phyloP scores from a whole-genome alignment of 2,888 invertebrate species.

The Andrena dorsata region DNA sequence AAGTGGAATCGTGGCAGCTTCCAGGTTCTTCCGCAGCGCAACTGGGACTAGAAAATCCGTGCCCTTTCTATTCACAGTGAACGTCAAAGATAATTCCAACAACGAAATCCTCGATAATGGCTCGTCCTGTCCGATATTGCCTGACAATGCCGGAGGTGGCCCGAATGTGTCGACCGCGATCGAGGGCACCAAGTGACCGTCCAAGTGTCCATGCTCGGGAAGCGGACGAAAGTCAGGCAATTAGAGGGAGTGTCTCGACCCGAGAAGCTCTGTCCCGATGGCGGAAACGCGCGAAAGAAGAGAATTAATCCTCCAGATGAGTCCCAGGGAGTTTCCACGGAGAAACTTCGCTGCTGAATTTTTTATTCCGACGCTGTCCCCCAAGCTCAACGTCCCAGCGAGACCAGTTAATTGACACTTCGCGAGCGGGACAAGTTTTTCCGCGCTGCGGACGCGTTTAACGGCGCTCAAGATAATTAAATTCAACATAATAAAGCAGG shows the following conservation, averaged over 20 bases:
- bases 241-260: neutral
- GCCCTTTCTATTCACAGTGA: neutral
- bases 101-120: no score
- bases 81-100: no score
- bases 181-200: neutral
- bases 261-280: neutral
- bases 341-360: slow-evolving; percentile 38
- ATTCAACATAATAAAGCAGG: slow-evolving; percentile 81
- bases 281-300: neutral
- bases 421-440: slow-evolving; percentile 35
- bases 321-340: neutral
- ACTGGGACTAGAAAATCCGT: no score
- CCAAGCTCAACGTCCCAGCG: slow-evolving; percentile 56
- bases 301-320: slow-evolving; percentile 35
- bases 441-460: slow-evolving; percentile 23
- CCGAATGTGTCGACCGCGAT: no score
- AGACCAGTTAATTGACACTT: slow-evolving; percentile 62
- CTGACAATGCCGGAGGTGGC: no score
- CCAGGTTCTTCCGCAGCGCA: no score
- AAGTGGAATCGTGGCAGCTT: no score
- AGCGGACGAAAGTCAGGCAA: neutral
- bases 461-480: slow-evolving; percentile 77
- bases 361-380: slow-evolving; percentile 41
- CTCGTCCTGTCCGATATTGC: no score
- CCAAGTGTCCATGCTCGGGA: neutral